These are phyloP conservation scores for Chrysina gloriosa DNA, from an alignment of 2,888 invertebrate species.

Conservation along the genomic window DNA sequence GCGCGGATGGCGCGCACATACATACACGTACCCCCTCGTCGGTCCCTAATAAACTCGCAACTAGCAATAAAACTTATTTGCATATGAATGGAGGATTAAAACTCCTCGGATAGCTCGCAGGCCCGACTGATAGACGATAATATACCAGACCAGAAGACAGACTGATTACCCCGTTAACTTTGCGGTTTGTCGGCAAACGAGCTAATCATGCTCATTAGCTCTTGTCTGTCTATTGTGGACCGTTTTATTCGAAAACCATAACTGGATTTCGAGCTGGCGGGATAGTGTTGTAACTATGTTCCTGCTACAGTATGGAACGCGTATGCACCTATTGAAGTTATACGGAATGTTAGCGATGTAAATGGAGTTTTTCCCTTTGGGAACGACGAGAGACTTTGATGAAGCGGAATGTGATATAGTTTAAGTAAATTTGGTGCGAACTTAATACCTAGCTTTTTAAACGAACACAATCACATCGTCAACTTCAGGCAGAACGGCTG, in stretches of 20 bases:
- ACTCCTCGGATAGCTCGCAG: constrained; percentile 56
- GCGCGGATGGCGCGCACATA: not conserved
- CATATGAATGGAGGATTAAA: constrained; percentile 65
- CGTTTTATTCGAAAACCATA: constrained; percentile 10
- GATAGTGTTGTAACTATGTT: no score
- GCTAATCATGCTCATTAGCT: constrained; percentile 58
- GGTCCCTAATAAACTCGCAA: constrained; percentile 62
- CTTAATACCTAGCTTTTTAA: no score
- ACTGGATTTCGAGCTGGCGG: constrained; percentile 5
- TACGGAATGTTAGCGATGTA: no score
- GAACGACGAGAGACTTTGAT: no score
- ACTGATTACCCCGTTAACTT: constrained; percentile 53
- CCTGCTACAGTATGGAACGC: no score
- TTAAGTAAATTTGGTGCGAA: no score
- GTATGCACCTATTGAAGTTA: no score
- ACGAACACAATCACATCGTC: no score
- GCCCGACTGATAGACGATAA: constrained; percentile 53
- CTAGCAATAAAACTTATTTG: constrained; percentile 65
- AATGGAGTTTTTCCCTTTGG: no score
- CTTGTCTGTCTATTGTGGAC: constrained; percentile 12
- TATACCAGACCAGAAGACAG: constrained; percentile 49
- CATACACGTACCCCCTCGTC: not conserved
- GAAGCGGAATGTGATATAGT: no score
- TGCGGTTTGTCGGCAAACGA: constrained; percentile 57
- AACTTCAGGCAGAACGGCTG: no score